Evolutionary conservation across 2,797 vertebrate species (phyloP).

Genomic region (Hypotaenidia philippensis): DNA sequence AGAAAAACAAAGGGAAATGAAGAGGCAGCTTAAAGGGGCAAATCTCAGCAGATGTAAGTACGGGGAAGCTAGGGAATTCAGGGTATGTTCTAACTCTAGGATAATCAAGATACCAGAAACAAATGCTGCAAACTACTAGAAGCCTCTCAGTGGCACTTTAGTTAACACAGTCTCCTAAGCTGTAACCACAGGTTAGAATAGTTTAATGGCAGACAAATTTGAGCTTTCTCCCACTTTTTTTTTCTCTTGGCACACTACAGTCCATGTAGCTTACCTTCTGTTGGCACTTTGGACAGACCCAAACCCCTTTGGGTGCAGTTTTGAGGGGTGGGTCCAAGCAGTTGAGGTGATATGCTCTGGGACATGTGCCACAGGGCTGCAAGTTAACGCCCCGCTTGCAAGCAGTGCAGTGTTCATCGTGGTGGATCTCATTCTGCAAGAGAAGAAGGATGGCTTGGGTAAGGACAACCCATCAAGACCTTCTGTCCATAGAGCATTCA

Average conservation of each 20-base stretch:
- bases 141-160: neutral
- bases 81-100: neutral
- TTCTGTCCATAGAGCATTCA: neutral
- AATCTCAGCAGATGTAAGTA: neutral
- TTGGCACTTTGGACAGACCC: slow-evolving; percentile 98
- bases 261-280: slow-evolving; percentile 87
- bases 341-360: slow-evolving; percentile 91
- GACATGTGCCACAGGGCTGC: slow-evolving; percentile 91
- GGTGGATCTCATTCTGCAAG: slow-evolving; percentile 88
- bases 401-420: slow-evolving; percentile 88
- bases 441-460: neutral
- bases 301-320: slow-evolving; percentile 88
- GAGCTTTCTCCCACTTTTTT: neutral
- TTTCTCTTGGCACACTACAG: neutral
- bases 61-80: neutral
- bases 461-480: neutral
- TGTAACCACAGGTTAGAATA: neutral
- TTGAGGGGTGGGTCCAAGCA: slow-evolving; percentile 93
- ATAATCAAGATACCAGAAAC: neutral
- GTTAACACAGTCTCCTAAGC: neutral
- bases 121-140: neutral
- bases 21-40: neutral
- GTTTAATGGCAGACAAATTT: neutral
- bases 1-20: neutral
- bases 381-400: slow-evolving; percentile 90